These are phyloP conservation scores for Drosophila nebulosa DNA, from an alignment of 1,140 invertebrate species.

Conservation along the genomic window DNA sequence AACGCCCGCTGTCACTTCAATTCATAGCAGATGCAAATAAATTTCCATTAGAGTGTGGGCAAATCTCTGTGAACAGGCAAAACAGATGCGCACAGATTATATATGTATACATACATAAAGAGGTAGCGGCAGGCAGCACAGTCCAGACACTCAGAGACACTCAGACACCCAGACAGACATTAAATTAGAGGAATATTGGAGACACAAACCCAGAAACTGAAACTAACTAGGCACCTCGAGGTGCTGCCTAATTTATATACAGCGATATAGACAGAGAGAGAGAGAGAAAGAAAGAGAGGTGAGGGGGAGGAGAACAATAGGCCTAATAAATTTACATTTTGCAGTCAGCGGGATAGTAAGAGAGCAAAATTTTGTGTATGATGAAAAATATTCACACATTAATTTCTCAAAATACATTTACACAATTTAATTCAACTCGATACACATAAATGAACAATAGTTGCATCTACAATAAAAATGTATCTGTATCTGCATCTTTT, in stretches of 20 bases:
- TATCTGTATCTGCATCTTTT: constrained; percentile 3
- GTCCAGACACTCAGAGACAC: background rate
- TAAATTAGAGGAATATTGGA: background rate
- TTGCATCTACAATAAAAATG: background rate
- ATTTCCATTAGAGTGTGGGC: constrained; percentile 69
- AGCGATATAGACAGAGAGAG: background rate
- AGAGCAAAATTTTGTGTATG: constrained; percentile 43
- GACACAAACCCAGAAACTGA: background rate
- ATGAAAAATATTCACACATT: constrained; percentile 52
- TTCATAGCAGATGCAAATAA: constrained; percentile 75
- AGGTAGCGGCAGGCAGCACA: too few species aligned
- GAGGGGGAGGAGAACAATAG: background rate
- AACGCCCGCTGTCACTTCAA: constrained; percentile 70
- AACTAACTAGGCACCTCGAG: background rate
- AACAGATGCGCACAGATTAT: constrained; percentile 42
- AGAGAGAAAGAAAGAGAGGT: background rate
- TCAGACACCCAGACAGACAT: background rate
- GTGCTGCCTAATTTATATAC: constrained; percentile 15
- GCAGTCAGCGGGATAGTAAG: constrained; percentile 27
- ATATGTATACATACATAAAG: background rate
- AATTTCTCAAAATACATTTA: constrained; percentile 43
- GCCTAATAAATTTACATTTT: constrained; percentile 48
- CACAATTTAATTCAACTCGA: constrained; percentile 24
- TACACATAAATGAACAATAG: constrained; percentile 36
- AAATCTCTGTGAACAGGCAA: constrained; percentile 13